Conservation (phyloP, 2,113 vertebrate species). For the Helogale parvula region DNA sequence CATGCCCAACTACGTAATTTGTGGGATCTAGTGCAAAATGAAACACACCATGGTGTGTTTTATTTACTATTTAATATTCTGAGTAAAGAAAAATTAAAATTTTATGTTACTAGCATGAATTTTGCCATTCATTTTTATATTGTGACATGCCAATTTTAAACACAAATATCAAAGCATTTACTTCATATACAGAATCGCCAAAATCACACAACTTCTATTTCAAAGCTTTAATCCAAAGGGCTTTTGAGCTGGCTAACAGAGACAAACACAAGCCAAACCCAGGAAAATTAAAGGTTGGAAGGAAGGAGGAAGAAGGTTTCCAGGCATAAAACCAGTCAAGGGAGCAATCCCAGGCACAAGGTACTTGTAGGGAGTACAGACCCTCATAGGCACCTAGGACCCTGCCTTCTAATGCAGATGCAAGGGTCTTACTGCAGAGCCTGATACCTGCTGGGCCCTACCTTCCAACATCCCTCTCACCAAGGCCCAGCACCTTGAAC, state of each 20-base stretch:
- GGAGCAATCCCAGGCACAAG: neutral
- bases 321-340: too few relatives aligned
- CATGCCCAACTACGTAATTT: neutral
- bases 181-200: neutral
- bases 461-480: neutral
- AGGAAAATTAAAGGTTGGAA: neutral
- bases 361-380: neutral
- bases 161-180: neutral
- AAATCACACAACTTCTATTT: neutral
- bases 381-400: neutral
- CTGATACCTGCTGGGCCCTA: neutral
- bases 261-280: neutral
- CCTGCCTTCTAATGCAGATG: neutral
- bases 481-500: neutral
- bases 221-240: neutral
- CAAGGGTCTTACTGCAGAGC: neutral
- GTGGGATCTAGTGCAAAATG: neutral
- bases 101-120: neutral
- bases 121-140: conserved; percentile 13
- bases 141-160: neutral
- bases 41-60: neutral
- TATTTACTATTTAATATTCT: conserved; percentile 21
- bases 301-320: neutral
- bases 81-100: conserved; percentile 14
- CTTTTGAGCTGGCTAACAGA: neutral